phyloP scores from a whole-genome alignment of 2,888 invertebrate species.

The Poecilobothrus nobilitatus region DNA sequence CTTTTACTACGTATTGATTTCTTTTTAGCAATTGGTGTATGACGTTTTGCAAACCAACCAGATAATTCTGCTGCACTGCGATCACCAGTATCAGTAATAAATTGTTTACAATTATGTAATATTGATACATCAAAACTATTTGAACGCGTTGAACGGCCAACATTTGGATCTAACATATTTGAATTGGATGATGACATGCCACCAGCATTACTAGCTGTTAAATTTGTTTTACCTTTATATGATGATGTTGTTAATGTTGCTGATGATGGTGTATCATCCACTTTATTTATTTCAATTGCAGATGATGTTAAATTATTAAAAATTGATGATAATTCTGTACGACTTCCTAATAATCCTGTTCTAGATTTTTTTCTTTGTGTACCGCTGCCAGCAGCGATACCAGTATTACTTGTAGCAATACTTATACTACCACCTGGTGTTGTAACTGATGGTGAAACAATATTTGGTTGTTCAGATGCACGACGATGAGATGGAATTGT shows the following conservation, averaged over 20 bases:
- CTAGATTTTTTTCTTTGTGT: conserved; percentile 34
- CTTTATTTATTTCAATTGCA: conserved; percentile 68
- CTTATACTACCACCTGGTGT: conserved; percentile 22
- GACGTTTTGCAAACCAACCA: conserved; percentile 70
- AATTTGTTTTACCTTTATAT: conserved; percentile 27
- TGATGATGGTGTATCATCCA: conserved; percentile 46
- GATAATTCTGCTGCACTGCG: conserved; percentile 50
- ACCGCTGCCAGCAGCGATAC: conserved; percentile 29
- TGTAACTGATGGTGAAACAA: conserved; percentile 34
- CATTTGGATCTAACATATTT: conserved; percentile 39
- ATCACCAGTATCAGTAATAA: conserved; percentile 42
- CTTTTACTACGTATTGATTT: conserved; percentile 49
- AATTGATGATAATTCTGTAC: conserved; percentile 71
- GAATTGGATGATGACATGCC: conserved; percentile 27
- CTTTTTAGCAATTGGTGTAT: conserved; percentile 64
- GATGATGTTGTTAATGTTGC: conserved; percentile 19
- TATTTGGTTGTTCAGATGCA: conserved; percentile 64
- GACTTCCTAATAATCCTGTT: conserved; percentile 67
- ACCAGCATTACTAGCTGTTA: conserved; percentile 22
- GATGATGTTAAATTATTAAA: conserved; percentile 63
- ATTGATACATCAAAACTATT: conserved; percentile 79
- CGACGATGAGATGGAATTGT: conserved; percentile 54
- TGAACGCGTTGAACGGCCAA: conserved; percentile 57
- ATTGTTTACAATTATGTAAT: conserved; percentile 48
- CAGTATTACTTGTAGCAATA: conserved; percentile 25